Evolutionary conservation across 2,888 invertebrate genomes (phyloP).

Genomic region (Stenotaenia linearis): DNA sequence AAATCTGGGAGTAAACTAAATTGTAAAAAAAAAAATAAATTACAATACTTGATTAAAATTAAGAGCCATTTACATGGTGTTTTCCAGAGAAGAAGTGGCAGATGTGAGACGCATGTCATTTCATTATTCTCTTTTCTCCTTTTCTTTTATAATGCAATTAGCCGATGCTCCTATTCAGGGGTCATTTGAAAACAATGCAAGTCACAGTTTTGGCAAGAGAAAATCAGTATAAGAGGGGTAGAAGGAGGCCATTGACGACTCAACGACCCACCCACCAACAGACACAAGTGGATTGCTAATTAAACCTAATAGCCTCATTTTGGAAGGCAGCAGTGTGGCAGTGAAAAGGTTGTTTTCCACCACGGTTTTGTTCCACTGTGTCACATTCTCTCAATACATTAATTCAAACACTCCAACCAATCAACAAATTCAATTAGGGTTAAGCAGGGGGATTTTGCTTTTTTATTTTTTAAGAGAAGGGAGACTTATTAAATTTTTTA

Average conservation of each 20-base stretch:
- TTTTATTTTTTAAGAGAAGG: not conserved
- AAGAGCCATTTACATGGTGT: not conserved
- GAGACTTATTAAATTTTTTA: not conserved
- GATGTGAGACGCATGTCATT: not conserved
- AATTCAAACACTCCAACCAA: not conserved
- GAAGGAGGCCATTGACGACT: not conserved
- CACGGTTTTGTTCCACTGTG: not conserved
- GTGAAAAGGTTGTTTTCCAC: conserved; percentile 2
- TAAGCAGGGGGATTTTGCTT: not conserved
- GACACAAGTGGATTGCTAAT: conserved; percentile 19
- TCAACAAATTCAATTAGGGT: conserved; percentile 1
- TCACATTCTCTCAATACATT: not conserved
- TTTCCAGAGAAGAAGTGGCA: not conserved
- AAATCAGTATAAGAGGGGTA: conserved; percentile 6
- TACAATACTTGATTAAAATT: not conserved
- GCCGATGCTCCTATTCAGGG: not conserved
- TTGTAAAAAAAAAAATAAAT: not conserved
- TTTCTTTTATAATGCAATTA: conserved; percentile 15
- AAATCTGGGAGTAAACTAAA: not conserved
- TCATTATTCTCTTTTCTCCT: not conserved
- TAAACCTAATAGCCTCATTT: conserved; percentile 15
- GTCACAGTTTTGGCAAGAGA: conserved; percentile 12
- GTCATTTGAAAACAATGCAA: conserved; percentile 19
- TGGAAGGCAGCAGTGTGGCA: conserved; percentile 3
- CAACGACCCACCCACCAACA: conserved; percentile 8